Conservation (phyloP, 2,888 invertebrate genomes). For the Phyllotreta striolata region DNA sequence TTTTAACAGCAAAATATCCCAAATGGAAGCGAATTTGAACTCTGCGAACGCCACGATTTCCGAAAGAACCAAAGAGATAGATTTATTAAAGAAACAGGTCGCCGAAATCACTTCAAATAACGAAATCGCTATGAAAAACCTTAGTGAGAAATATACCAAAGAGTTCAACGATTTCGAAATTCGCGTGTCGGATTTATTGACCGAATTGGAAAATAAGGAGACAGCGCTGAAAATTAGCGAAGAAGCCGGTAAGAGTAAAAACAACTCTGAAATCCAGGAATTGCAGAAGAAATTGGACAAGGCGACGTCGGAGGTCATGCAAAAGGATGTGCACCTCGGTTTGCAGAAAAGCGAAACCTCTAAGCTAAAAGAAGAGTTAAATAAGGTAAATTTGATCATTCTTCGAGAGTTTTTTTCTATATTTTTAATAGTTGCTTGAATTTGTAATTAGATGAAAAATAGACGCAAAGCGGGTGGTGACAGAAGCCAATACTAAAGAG, state of each 20-base stretch:
- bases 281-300: constrained; percentile 25
- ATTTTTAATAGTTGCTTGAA: neutral
- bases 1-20: constrained; percentile 40
- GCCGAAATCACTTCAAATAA: neutral
- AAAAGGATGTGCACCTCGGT: constrained; percentile 39
- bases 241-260: constrained; percentile 52
- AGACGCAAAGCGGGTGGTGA: no score
- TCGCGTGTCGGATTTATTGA: constrained; percentile 39
- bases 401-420: neutral
- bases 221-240: constrained; percentile 38
- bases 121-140: constrained; percentile 41
- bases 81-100: constrained; percentile 32
- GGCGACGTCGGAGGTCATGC: constrained; percentile 1
- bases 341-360: constrained; percentile 44
- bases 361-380: constrained; percentile 44
- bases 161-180: constrained; percentile 39
- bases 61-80: constrained; percentile 37
- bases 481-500: no score
- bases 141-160: constrained; percentile 27
- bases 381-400: constrained; percentile 39
- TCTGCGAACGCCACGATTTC: constrained; percentile 58
- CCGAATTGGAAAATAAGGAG: constrained; percentile 43
- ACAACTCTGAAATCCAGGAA: constrained; percentile 49
- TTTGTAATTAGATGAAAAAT: no score
- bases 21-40: constrained; percentile 51